Conservation (phyloP, 2,888 invertebrate genomes). For the Tiphia femorata region DNA sequence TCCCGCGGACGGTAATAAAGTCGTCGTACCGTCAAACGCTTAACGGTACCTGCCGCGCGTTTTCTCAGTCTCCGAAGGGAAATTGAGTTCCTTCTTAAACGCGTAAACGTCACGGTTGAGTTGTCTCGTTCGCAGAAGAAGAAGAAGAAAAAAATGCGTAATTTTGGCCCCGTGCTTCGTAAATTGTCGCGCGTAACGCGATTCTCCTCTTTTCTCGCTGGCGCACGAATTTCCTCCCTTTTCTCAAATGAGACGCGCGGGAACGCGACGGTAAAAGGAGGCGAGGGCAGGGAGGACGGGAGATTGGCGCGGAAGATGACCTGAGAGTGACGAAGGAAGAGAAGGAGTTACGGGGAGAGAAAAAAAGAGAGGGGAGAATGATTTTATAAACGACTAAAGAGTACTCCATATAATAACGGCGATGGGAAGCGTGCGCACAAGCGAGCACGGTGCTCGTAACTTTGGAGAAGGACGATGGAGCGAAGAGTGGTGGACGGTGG, state of each 20-base stretch:
- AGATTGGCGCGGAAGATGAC: conserved; percentile 17
- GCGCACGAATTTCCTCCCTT: no score
- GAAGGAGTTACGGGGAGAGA: conserved; percentile 4
- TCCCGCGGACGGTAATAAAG: no score
- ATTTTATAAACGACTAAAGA: conserved; percentile 24
- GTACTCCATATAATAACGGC: conserved; percentile 50
- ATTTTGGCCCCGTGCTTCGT: no score
- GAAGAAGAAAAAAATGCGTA: no score
- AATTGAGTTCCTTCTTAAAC: no score
- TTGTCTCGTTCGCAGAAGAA: no score
- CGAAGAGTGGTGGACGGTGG: conserved; percentile 5
- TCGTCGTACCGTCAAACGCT: no score
- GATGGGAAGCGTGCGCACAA: conserved; percentile 14
- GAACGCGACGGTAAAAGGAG: conserved; percentile 5
- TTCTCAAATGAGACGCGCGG: no score
- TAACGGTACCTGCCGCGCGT: no score
- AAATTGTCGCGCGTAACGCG: not conserved
- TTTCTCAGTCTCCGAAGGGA: no score
- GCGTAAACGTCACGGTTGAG: no score
- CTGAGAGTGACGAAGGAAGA: not conserved
- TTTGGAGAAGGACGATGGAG: conserved; percentile 18
- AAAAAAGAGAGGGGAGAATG: conserved; percentile 8
- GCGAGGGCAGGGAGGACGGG: not conserved
- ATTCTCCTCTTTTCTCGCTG: not conserved
- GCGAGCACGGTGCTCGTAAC: conserved; percentile 11